A percentile compares a stretch with the other conserved stretches of the same genome.
Evolutionary conservation across 2,888 invertebrate genomes (phyloP).

Genomic region (Buathra laborator): DNA sequence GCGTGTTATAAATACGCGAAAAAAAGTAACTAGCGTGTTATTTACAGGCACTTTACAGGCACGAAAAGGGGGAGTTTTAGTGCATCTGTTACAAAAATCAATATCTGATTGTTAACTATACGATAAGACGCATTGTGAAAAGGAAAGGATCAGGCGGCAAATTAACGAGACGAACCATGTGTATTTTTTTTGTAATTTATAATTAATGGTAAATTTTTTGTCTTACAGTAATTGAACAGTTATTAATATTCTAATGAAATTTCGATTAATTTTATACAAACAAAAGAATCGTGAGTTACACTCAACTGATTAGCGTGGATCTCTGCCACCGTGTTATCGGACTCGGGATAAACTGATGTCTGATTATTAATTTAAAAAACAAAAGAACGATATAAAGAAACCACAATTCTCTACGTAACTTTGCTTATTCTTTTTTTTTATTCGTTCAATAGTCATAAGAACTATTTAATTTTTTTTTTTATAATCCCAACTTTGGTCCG

Average conservation of each 20-base stretch:
- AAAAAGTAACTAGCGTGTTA: too few species aligned
- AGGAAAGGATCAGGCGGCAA: slow-evolving; percentile 5
- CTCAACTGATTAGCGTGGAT: slow-evolving; percentile 80
- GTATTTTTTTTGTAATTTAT: slow-evolving; percentile 81
- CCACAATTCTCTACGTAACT: slow-evolving; percentile 65
- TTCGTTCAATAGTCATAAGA: slow-evolving; percentile 67
- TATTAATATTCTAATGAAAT: slow-evolving; percentile 83
- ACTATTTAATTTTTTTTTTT: slow-evolving; percentile 43
- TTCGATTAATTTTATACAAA: slow-evolving; percentile 83
- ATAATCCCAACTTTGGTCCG: slow-evolving; percentile 63
- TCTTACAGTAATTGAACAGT: slow-evolving; percentile 84
- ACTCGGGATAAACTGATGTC: slow-evolving; percentile 57
- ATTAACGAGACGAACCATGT: slow-evolving; percentile 25
- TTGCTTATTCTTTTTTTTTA: slow-evolving; percentile 60
- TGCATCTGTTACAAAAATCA: too few species aligned
- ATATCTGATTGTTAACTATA: background rate
- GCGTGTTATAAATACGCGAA: too few species aligned
- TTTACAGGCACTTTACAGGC: too few species aligned
- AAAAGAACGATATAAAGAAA: slow-evolving; percentile 61
- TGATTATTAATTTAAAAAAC: slow-evolving; percentile 19
- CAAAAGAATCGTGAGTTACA: slow-evolving; percentile 82
- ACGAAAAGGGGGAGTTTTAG: too few species aligned
- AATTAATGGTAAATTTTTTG: slow-evolving; percentile 83
- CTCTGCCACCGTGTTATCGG: slow-evolving; percentile 77
- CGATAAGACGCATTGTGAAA: background rate